Percentiles rank a stretch among this genome's conserved stretches.
Conservation (phyloP, 2,797 vertebrate genomes). For the Discoglossus pictus region DNA sequence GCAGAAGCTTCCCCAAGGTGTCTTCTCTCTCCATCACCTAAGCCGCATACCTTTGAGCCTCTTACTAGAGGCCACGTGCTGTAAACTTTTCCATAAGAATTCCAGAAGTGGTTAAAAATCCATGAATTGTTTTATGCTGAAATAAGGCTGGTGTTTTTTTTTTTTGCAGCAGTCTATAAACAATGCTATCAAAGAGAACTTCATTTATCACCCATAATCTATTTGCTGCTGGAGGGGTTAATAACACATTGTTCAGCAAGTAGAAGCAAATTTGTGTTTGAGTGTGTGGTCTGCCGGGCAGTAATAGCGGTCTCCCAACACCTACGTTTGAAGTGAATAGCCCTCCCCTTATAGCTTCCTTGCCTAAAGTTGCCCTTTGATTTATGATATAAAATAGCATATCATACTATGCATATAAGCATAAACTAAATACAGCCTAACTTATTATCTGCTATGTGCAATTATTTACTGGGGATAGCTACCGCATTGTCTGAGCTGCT, state of each 20-base stretch:
- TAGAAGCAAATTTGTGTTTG: slow-evolving; percentile 34
- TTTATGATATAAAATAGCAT: too few species aligned
- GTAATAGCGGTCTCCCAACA: slow-evolving; percentile 6
- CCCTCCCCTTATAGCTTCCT: too few species aligned
- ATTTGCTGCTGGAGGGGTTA: slow-evolving; percentile 15
- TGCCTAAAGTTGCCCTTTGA: too few species aligned
- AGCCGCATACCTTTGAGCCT: background rate
- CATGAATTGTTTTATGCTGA: background rate
- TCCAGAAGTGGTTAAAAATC: background rate
- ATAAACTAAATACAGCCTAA: too few species aligned
- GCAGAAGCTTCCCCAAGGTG: background rate
- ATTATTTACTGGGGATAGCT: too few species aligned
- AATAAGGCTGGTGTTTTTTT: background rate
- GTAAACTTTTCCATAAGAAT: background rate
- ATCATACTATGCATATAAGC: too few species aligned
- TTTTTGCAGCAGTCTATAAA: slow-evolving; percentile 2
- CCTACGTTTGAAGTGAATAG: background rate
- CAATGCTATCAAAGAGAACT: slow-evolving; percentile 1
- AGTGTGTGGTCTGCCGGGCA: slow-evolving; percentile 25
- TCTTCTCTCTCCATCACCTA: background rate
- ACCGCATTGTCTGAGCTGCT: too few species aligned
- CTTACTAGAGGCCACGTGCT: background rate
- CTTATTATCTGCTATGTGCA: too few species aligned
- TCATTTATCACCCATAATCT: slow-evolving; percentile 6
- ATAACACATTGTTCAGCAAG: slow-evolving; percentile 19